Percentiles rank a stretch among this genome's conserved stretches.
Conservation (phyloP, 2,888 invertebrate species). For the Microctonus hyperodae region DNA sequence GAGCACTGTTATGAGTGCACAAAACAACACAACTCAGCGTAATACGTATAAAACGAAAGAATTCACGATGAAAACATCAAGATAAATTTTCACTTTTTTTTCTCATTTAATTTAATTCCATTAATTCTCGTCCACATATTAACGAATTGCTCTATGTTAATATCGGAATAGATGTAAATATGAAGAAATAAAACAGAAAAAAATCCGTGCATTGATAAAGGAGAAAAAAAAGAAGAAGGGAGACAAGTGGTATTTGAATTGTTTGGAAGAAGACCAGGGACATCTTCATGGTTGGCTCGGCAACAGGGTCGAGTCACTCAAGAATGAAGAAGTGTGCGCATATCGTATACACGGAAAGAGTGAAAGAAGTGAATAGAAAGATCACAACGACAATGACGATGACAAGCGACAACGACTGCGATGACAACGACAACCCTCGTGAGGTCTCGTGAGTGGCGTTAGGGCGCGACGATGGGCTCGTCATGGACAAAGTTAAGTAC, state of each 20-base stretch:
- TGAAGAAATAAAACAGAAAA: neutral
- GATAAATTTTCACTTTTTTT: too few relatives aligned
- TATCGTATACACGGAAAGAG: neutral
- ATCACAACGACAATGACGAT: slow-evolving; percentile 4
- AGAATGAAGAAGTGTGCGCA: slow-evolving; percentile 22
- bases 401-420: neutral
- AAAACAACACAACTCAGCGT: neutral
- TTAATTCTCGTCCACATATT: neutral
- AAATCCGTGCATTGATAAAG: too few relatives aligned
- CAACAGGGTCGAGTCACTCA: slow-evolving; percentile 42
- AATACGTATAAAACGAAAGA: neutral
- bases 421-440: slow-evolving; percentile 31
- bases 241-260: neutral
- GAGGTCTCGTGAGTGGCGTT: slow-evolving; percentile 38
- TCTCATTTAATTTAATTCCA: neutral
- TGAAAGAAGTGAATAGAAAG: slow-evolving; percentile 28
- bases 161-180: too few relatives aligned
- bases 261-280: slow-evolving; percentile 24
- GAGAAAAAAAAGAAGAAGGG: neutral
- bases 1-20: neutral
- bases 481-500: slow-evolving; percentile 28
- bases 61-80: too few relatives aligned
- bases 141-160: too few relatives aligned
- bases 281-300: slow-evolving; percentile 42
- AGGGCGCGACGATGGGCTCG: slow-evolving; percentile 38